Conservation (phyloP, 2,113 vertebrate species). For the Alouatta palliata region DNA sequence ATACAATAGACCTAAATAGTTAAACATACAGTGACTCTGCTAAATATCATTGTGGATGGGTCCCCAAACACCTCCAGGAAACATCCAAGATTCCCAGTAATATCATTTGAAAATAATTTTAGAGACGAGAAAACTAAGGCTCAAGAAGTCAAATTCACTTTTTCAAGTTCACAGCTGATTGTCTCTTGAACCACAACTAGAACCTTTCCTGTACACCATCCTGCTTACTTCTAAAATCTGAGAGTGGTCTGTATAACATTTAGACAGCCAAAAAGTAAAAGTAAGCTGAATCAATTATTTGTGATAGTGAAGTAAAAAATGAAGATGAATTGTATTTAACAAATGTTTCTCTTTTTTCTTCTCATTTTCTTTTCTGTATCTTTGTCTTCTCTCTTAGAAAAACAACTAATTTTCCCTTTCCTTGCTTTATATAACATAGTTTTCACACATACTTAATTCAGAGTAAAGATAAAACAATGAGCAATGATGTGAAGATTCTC, state of each 20-base stretch:
- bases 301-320: background rate
- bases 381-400: background rate
- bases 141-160: background rate
- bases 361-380: background rate
- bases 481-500: background rate
- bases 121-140: background rate
- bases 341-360: background rate
- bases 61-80: fast-evolving
- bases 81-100: background rate
- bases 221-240: background rate
- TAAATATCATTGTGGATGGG: fast-evolving
- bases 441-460: background rate
- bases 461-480: background rate
- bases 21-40: background rate
- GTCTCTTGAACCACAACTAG: background rate
- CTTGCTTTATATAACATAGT: background rate
- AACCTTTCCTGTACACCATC: background rate
- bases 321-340: background rate
- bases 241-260: background rate
- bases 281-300: background rate
- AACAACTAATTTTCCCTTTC: background rate
- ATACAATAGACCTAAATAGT: too few relatives aligned
- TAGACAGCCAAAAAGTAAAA: background rate
- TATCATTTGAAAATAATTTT: background rate
- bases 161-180: background rate